Evolutionary conservation across 2,797 vertebrate genomes (phyloP), one percentile per base, ranked within the genome.

Genomic region (Rhinogobio ventralis): DNA sequence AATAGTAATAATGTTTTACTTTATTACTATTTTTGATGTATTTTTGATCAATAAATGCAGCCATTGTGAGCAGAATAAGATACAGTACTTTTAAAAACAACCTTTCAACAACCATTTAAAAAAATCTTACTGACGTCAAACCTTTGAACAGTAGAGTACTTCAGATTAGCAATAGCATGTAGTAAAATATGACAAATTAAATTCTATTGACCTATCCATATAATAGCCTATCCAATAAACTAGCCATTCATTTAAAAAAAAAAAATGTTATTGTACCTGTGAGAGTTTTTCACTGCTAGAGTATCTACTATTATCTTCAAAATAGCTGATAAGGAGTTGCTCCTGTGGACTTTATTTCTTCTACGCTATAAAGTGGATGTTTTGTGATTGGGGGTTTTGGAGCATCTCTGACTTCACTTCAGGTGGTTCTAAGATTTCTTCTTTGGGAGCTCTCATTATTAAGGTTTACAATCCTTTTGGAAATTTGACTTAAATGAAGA

Each of bases 381-480:
- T 53, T 80, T 51, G 42, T 11, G 46, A 46, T 39, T 11, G 51
- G 42, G 10, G 6, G 2, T 71, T 81, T 45, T 71, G n/a, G 1
- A 72, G 17, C 39, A 62, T 82, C 39, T 81, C 66, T 45, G n/a
- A 72, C 39, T 62, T 55, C 68, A 60, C 53, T 60, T 81, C 25
- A 71, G 4, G n/a, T 13, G n/a, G 15, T 14, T 45, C n/a, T 42
- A 42, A 8, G 5, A 69, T 51, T 55, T 39, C 45, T 28, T 17
- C 46, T 5, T 55, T 75, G 51, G 73, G 51, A 57, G 33, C 28
- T 53, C 49, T 76, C 66, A 55, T 69, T 53, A 55, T 57, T 42
- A 69, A 36, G 33, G 5, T 28, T 23, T n/a, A 45, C 30, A 39
- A 17, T 69, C n/a, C 10, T 9, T 71, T 57, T 28, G 17, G 36